Percentiles rank a stretch among this genome's conserved stretches.
Evolutionary conservation across 2,113 vertebrate species (phyloP).

Genomic region (Petrocephalus zakoni): DNA sequence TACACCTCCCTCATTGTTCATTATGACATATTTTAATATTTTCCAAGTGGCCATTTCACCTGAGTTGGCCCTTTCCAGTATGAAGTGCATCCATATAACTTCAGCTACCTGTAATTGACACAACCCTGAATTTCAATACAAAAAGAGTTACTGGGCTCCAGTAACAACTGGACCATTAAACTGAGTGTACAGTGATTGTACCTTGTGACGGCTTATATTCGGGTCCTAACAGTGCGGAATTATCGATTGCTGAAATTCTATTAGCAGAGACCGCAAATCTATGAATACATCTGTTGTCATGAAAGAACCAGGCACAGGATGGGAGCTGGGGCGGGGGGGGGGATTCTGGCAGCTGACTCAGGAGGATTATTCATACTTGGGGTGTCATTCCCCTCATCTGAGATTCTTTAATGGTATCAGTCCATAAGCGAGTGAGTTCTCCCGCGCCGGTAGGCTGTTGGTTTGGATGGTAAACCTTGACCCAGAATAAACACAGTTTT

Average conservation of each 20-base stretch:
- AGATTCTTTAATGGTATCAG: not conserved
- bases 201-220: conserved; percentile 50
- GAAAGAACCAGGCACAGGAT: not conserved
- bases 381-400: not conserved
- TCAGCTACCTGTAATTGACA: not conserved
- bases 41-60: not conserved
- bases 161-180: conserved; percentile 44
- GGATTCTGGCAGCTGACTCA: not conserved
- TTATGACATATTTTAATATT: not conserved
- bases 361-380: not conserved
- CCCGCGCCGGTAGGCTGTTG: not conserved
- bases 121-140: not conserved
- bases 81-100: not conserved
- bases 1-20: not conserved
- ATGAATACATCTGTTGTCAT: conserved; percentile 42
- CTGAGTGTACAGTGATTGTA: not conserved
- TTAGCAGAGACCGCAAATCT: conserved; percentile 60
- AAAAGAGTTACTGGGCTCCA: conserved; percentile 28
- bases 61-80: not conserved
- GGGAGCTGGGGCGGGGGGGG: not conserved
- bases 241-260: conserved; percentile 58
- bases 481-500: not conserved
- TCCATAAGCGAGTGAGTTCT: not conserved
- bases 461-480: not conserved
- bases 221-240: conserved; percentile 69